Evolutionary conservation across 2,888 invertebrate genomes (phyloP), one percentile per base, ranked within the genome.

Genomic region (Leptinotarsa rubiginosa): DNA sequence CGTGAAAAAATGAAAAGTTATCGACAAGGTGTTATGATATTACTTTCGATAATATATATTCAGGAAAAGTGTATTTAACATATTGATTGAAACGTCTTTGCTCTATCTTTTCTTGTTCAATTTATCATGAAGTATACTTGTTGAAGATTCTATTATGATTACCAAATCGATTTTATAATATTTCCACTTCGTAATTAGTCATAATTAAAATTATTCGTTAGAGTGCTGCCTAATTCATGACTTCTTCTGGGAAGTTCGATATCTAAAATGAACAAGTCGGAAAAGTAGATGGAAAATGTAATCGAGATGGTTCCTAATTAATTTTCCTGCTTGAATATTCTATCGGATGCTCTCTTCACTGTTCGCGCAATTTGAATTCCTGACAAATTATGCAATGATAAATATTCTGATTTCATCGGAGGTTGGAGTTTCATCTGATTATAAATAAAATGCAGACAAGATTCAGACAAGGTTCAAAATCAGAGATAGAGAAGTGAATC

Each of bases 271-370:
- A 54, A 18, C 16, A 50, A 50, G 50, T 50, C 50, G 15, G 50
- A 50, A n/a, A 50, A 50, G 50, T 50, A 16, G 50, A n/a, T 50
- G 50, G n/a, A n/a, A 54, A 54, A 18, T n/a, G 18, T 18, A 16
- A 12, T 54, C 54, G 18, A 18, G 54, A 54, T 54, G 54, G 54
- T 54, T 54, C 18, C 54, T 54, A 18, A 54, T 54, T 54, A 18
- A 54, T 54, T 54, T 54, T 54, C 54, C 54, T 2, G 1, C 50
- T 50, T 16, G 50, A 50, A 50, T 50, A 50, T 50, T 50, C 15
- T 50, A 16, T 50, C 15, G 50, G 18, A 18, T 54, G 7, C 54
- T 18, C 54, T 20, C 10, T 20, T 18, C 16, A 18, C 5, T 54
- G 16, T 54, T 20, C 54, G 50, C 16, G 50, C 16, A 50, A 16